Conservation (phyloP, 2,113 vertebrate species). For the Ciconia maguari region DNA sequence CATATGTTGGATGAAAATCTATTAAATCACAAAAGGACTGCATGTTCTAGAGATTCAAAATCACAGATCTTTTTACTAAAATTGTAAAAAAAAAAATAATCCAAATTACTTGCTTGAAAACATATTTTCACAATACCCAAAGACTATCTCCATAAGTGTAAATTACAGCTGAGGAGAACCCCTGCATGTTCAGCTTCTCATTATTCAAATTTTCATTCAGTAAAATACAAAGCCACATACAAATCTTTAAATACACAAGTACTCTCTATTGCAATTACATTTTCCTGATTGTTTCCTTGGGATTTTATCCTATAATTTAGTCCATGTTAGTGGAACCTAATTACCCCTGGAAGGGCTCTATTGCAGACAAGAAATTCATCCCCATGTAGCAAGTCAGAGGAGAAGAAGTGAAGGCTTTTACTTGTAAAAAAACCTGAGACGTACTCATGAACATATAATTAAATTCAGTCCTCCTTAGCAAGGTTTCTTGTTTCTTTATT, state of each 20-base stretch:
- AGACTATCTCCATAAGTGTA: background rate
- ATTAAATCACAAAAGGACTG: background rate
- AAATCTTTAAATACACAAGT: background rate
- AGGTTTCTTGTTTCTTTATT: background rate
- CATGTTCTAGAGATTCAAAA: background rate
- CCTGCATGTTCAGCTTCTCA: background rate
- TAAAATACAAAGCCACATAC: background rate
- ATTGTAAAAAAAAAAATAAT: background rate
- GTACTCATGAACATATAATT: background rate
- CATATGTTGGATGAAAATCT: background rate
- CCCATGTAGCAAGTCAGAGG: background rate
- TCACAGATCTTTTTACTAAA: background rate
- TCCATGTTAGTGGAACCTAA: background rate
- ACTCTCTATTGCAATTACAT: background rate
- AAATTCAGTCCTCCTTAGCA: background rate
- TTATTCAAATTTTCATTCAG: background rate
- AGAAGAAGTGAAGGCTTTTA: background rate
- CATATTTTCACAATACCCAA: background rate
- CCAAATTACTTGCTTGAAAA: background rate
- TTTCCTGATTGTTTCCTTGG: background rate
- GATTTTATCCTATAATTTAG: background rate
- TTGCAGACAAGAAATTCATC: background rate
- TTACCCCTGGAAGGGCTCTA: background rate
- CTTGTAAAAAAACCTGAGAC: background rate
- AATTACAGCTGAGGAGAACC: background rate